Evolutionary conservation across 2,888 invertebrate genomes (phyloP), one percentile per base, ranked within the genome.

Genomic region (Orgyia antiqua): DNA sequence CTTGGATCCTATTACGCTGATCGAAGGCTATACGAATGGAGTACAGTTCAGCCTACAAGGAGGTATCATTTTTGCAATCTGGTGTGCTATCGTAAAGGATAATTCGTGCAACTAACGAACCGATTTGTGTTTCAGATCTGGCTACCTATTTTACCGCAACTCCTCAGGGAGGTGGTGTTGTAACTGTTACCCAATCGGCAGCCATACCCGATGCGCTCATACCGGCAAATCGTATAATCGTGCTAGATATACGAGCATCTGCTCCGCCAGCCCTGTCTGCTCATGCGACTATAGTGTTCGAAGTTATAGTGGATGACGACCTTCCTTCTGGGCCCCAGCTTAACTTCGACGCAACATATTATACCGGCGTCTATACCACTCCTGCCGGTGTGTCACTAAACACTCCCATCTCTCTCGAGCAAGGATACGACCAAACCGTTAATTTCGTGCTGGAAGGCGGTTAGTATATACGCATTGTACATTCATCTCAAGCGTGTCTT

Each of bases 391-490:
- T 68, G 4, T 12, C 10, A 2, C 51, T 65, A 13, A 31, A 41
- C 1, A 39, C 45, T 5, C 33, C 40, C 2, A 59, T 67, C 20
- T 37, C 42, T 1, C 34, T 68, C 2, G 13, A 36, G 2, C 15
- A 46, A 21, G 67, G 62, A 8, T 59, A 50, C 27, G 54, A 61
- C 13, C 35, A 39, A 1, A 36, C 23, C 8, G 56, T 67, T 1
- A 18, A 26, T 10, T 66, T 63, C 27, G 21, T n/a, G 3, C 42
- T 68, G 0, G 48, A 49, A 29, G 66, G 63, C 48, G 62, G 68
- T 65, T 4, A 27, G 38, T 32, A 13, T n/a, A 10, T 15, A 4
- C 15, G 4, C n/a, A n/a, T n/a, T n/a, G n/a, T n/a, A n/a, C n/a
- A n/a, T n/a, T n/a, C n/a, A n/a, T n/a, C n/a, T n/a, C n/a, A n/a